Base-by-base conservation (phyloP, 2,888 invertebrate species). In the Ophraella communa region DNA sequence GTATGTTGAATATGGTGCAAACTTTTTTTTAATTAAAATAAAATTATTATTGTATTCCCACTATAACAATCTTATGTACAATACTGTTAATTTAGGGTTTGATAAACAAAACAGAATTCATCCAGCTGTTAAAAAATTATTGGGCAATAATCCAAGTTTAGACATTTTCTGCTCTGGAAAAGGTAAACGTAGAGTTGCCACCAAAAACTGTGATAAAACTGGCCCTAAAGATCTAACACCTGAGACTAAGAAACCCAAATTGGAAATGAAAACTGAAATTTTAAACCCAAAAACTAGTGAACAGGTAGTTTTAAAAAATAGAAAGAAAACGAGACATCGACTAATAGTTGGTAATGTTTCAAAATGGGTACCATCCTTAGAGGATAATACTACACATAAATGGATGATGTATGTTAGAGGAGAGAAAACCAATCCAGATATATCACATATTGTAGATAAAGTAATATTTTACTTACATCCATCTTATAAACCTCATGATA, bases 381-480 rank as follows among this genome's bases (percentile, higher is more conserved):
- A 74, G 88, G 89, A 24, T 27, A 87, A 87, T 20, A 88, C 91
- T 0, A 93, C 92, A 5, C 94, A 96, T 82, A 94, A 94, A 80
- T 96, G 96, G 96, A 88, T 95, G 83, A 87, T 95, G 61, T 96
- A 95, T 84, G 89, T 95, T 1, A 87, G 93, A 73, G 91, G 91
- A 0, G 87, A 88, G 58, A 84, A 87, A 64, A 86, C 87, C 23
- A 82, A 83, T 66, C 87, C 86, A 21, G 85, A 85, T 70, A 86
- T 88, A 66, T 85, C 89, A 17, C 81, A 85, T 52, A 88, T 91
- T 75, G 85, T 94, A 3, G 85, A 87, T 51, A 91, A 90, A 81
- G 92, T 94, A 62, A 85, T 90, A 66, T 94, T 94, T 76, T 88
- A 90, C 70, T 84, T 96, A 59, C 94, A 96, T 83, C 90, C 91